Conservation (phyloP, 37 sponge, comb jelly and placozoan genomes). For the Beroe ovata region DNA sequence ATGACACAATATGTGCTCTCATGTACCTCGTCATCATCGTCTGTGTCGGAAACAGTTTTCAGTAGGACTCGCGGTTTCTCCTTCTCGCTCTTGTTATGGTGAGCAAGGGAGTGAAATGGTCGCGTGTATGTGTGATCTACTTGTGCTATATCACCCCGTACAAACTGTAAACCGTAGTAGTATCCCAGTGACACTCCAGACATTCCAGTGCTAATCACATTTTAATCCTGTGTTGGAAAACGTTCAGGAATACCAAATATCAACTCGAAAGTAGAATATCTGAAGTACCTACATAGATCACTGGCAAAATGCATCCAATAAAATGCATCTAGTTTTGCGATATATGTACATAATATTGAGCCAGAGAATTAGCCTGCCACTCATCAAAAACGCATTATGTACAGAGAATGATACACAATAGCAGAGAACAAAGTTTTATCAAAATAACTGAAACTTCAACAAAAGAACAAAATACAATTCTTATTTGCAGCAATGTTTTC, state of each 20-base stretch:
- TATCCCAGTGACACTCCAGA: constrained; percentile 52
- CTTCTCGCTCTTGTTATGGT: constrained; percentile 39
- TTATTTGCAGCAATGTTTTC: not conserved
- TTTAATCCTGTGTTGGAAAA: no score
- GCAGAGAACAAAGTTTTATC: no score
- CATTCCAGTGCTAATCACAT: not conserved
- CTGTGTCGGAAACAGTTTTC: not conserved
- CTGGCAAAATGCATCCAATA: no score
- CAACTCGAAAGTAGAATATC: not conserved
- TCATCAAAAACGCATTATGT: no score
- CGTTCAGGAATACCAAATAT: not conserved
- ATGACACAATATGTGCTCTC: no score
- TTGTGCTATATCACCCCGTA: constrained; percentile 21
- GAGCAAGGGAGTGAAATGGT: constrained; percentile 48
- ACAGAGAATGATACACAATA: no score
- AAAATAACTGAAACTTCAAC: not conserved
- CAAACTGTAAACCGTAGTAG: constrained; percentile 63
- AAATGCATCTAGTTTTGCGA: no score
- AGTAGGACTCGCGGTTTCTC: constrained; percentile 7
- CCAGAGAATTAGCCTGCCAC: no score
- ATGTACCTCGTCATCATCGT: constrained; percentile 30
- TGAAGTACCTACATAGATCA: not conserved
- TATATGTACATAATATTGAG: no score
- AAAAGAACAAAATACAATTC: not conserved
- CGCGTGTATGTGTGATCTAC: constrained; percentile 59